phyloP scores from a whole-genome alignment of 2,113 vertebrate species.

The Grus americana region DNA sequence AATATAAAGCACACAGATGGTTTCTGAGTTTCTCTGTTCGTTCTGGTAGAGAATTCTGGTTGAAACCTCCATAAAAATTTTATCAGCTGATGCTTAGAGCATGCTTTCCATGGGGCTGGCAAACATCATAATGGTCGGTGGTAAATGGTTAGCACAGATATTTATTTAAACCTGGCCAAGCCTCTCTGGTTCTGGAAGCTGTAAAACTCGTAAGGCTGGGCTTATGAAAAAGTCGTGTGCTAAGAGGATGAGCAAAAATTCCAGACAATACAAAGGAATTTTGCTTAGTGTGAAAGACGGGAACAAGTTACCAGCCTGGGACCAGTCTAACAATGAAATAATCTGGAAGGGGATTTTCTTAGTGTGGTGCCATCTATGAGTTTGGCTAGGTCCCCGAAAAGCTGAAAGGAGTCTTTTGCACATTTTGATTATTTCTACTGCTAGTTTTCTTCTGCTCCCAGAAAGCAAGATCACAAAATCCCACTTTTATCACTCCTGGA shows the following conservation, averaged over 20 bases:
- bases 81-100: conserved; percentile 4
- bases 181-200: not conserved
- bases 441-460: not conserved
- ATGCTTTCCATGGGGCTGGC: not conserved
- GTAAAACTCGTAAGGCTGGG: not conserved
- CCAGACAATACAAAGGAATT: not conserved
- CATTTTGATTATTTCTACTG: not conserved
- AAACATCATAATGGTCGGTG: not conserved
- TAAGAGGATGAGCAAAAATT: conserved; percentile 33
- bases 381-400: conserved; percentile 1
- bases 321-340: not conserved
- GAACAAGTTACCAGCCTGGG: not conserved
- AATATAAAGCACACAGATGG: not conserved
- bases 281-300: not conserved
- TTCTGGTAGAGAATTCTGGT: not conserved
- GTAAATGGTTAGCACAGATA: not conserved
- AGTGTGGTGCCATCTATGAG: not conserved
- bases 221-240: not conserved
- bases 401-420: not conserved
- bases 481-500: not conserved
- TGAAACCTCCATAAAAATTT: conserved; percentile 15
- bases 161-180: conserved; percentile 22
- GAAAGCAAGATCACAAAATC: not conserved
- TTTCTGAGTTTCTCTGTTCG: not conserved
- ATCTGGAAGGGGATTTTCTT: conserved; percentile 10